These are phyloP conservation scores for Dryobates pubescens DNA, from an alignment of 2,797 vertebrate species.

Conservation along the genomic window DNA sequence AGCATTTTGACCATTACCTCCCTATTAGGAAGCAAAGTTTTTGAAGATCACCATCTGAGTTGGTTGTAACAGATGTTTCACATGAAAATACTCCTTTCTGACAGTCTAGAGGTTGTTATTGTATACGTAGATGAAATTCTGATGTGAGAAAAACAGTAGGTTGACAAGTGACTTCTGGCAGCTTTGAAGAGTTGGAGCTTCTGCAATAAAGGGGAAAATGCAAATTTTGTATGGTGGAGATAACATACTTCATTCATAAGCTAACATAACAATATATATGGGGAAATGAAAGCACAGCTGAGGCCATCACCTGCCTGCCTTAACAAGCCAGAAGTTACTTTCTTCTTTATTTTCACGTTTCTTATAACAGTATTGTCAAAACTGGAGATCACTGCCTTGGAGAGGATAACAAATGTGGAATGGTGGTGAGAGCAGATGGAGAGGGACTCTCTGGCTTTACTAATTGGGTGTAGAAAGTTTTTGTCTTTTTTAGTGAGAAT, in stretches of 20 bases:
- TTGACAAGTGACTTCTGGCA: not conserved
- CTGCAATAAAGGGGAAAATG: not conserved
- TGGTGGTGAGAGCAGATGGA: not conserved
- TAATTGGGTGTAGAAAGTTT: not conserved
- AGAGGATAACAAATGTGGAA: not conserved
- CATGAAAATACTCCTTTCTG: not conserved
- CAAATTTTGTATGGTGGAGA: not conserved
- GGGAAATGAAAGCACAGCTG: constrained; percentile 8
- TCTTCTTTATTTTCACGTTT: not conserved
- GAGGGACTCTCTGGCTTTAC: not conserved
- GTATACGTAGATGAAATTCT: not conserved
- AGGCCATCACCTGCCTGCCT: not conserved
- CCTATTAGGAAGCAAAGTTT: not conserved
- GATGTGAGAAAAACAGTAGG: not conserved
- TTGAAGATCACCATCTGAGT: not conserved
- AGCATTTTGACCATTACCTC: not conserved
- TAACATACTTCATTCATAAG: constrained; percentile 11
- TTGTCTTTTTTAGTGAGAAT: constrained; percentile 11
- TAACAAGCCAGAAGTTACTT: not conserved
- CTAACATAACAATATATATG: not conserved
- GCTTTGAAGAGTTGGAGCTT: not conserved
- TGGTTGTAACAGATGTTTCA: not conserved
- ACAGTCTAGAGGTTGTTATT: not conserved
- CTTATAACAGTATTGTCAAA: not conserved
- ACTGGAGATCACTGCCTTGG: not conserved